Percentiles rank a stretch among this genome's conserved stretches.
Evolutionary conservation across 2,888 invertebrate genomes (phyloP).

Genomic region (Tanypteryx hageni): DNA sequence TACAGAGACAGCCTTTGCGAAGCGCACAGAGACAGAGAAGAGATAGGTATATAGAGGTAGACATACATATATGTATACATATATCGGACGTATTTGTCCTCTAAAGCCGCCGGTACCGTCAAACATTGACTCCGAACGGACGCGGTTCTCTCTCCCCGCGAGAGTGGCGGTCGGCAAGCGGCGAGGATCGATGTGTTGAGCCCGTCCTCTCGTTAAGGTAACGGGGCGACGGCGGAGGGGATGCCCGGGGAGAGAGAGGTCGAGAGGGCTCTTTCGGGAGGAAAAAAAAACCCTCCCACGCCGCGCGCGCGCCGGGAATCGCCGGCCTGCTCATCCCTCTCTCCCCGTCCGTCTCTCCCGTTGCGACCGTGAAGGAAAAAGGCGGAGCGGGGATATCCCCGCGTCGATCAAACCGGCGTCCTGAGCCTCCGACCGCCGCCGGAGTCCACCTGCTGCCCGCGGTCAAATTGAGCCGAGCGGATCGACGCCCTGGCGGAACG

Average conservation of each 20-base stretch:
- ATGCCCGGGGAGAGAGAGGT: conserved; percentile 1
- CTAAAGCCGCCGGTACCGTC: conserved; percentile 13
- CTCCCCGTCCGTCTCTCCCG: background rate
- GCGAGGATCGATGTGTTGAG: background rate
- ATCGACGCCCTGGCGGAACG: conserved; percentile 11
- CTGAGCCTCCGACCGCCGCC: conserved; percentile 10
- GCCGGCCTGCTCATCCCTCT: background rate
- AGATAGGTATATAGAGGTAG: conserved; percentile 20
- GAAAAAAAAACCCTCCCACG: background rate
- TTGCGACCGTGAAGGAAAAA: background rate
- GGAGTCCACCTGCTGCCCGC: background rate
- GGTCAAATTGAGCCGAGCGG: conserved; percentile 3
- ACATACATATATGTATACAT: conserved; percentile 1
- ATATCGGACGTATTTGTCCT: conserved; percentile 24
- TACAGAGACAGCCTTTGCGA: background rate
- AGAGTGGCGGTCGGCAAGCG: background rate
- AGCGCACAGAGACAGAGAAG: background rate
- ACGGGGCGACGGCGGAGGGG: background rate
- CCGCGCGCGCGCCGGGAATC: background rate
- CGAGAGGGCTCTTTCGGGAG: background rate
- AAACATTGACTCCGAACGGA: conserved; percentile 4
- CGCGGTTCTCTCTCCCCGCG: background rate
- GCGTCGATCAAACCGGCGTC: conserved; percentile 21
- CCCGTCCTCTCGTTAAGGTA: background rate
- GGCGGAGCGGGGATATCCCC: background rate